Conservation (phyloP, 2,113 vertebrate species). For the Elephantulus edwardii region DNA sequence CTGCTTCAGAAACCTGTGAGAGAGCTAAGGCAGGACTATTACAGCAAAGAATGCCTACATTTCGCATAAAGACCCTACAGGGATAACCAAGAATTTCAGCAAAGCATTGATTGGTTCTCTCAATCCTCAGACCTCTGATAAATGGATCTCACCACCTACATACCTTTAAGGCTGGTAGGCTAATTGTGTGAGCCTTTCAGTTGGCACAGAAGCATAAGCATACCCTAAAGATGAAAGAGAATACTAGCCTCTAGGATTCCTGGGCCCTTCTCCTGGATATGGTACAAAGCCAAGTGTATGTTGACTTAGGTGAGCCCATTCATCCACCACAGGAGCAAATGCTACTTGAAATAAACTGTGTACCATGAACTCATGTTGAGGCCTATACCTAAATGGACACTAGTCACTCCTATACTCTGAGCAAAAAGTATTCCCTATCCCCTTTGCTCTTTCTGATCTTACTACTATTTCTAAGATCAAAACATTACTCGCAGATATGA, state of each 20-base stretch:
- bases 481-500: too few relatives aligned
- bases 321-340: neutral
- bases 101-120: neutral
- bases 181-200: neutral
- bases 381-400: neutral
- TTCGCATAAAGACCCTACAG: neutral
- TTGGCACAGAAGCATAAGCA: neutral
- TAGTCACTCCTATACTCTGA: neutral
- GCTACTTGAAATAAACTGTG: neutral
- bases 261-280: neutral
- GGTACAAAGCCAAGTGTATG: neutral
- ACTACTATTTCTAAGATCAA: conserved; percentile 28
- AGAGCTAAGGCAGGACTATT: neutral
- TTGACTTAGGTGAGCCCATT: neutral
- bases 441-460: neutral
- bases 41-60: neutral
- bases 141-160: neutral
- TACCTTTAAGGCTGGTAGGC: neutral
- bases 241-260: neutral
- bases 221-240: neutral
- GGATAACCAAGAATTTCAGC: neutral
- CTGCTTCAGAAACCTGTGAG: neutral
- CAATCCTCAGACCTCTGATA: neutral
- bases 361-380: neutral
- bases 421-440: neutral